Base-by-base conservation (phyloP, 2,888 invertebrate species). In the Drosophila neotestacea region DNA sequence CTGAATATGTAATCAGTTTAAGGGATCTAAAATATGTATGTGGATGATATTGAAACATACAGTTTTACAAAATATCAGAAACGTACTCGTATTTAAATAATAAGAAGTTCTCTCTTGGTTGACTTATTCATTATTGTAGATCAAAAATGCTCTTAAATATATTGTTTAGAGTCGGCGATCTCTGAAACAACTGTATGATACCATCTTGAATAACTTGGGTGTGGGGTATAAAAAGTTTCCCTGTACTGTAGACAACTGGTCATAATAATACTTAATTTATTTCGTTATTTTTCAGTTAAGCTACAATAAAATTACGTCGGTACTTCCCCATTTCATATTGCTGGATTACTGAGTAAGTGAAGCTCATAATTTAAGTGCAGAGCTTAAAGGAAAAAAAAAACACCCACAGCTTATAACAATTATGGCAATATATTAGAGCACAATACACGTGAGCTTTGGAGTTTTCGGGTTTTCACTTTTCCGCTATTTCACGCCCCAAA, bases 361-460 rank as follows among this genome's bases (percentile, higher is more conserved):
- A 59, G 71, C 71, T 48, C 73, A 79, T 79, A 79, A 80, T 39
- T 77, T 58, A 59, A 27, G 13, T 42, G 13, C 51, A 47, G 13
- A 60, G 51, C 48, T 36, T 11, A 36, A 60, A 28, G 6, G 11
- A 32, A 28, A 28, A 34, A 44, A 28, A 16, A 58, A 58, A 73
- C 85, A 68, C 73, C 84, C 75, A 78, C 54, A 22, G 50, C 30
- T 22, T 51, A 55, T 47, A 64, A 69, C 54, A 74, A 73, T 70
- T 80, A 71, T 65, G 73, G 54, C 66, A 66, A 69, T 66, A 62
- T 65, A 71, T 73, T 78, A 54, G 69, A 69, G 63, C 79, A 73
- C 42, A 44, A 58, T 51, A 41, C 71, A 66, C 64, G 59, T 55
- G 50, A 50, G 55, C 64, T 56, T 46, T 61, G 34, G 44, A 38